These are phyloP conservation scores for Habropoda laboriosa DNA, from an alignment of 1,140 invertebrate genomes.

Conservation along the genomic window DNA sequence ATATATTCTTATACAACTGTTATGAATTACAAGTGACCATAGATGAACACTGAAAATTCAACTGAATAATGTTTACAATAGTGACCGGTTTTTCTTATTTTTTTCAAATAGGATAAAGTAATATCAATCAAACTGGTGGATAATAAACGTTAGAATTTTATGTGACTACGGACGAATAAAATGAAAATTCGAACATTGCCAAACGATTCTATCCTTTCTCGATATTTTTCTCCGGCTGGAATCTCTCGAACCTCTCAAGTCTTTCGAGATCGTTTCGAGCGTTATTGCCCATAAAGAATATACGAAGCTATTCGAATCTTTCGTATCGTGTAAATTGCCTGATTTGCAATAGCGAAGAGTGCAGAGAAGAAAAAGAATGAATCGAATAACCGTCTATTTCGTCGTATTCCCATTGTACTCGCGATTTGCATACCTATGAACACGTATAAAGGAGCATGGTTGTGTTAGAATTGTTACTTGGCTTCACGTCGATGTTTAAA, in stretches of 20 bases:
- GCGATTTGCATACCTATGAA: background rate
- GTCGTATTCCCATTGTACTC: background rate
- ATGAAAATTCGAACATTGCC: background rate
- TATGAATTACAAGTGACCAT: background rate
- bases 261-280: background rate
- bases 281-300: constrained; percentile 21
- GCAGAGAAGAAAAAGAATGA: background rate
- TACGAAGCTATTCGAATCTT: background rate
- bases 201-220: background rate
- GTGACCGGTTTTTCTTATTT: background rate
- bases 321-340: background rate
- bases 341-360: background rate
- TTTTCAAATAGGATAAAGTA: background rate
- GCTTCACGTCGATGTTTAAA: too few relatives aligned
- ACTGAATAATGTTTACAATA: background rate
- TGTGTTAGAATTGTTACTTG: too few relatives aligned
- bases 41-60: too few relatives aligned
- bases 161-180: background rate
- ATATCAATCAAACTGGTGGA: background rate
- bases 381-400: background rate
- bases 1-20: too few relatives aligned
- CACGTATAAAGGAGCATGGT: too few relatives aligned
- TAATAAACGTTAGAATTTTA: background rate
- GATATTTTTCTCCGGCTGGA: background rate
- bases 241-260: background rate